Conservation (phyloP, 2,888 invertebrate genomes). For the Sphinx pinastri region DNA sequence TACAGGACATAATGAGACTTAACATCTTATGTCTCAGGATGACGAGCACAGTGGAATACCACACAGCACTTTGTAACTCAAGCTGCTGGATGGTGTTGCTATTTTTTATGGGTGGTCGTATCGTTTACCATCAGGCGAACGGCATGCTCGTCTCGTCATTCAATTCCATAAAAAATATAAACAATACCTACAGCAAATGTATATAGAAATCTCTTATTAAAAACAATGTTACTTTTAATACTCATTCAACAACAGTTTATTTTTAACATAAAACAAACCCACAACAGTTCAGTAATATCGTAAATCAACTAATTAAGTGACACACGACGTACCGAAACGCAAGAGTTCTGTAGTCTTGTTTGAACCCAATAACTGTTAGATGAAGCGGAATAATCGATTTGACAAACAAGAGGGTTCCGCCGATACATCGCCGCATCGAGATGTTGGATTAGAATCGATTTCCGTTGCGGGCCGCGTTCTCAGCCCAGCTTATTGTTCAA, state of each 20-base stretch:
- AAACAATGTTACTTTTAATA: too few species aligned
- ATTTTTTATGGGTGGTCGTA: too few species aligned
- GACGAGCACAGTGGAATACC: too few species aligned
- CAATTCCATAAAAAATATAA: too few species aligned
- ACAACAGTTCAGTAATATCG: slow-evolving; percentile 18
- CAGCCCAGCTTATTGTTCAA: slow-evolving; percentile 9
- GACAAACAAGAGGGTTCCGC: slow-evolving; percentile 78
- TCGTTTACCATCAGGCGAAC: too few species aligned
- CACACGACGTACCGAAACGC: slow-evolving; percentile 13
- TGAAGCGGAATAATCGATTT: slow-evolving; percentile 80
- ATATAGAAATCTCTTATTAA: too few species aligned
- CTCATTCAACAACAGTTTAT: not conserved
- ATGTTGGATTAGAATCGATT: slow-evolving; percentile 63
- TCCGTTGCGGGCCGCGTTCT: slow-evolving; percentile 42
- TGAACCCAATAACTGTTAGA: slow-evolving; percentile 76
- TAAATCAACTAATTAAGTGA: slow-evolving; percentile 30
- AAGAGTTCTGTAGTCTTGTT: slow-evolving; percentile 43
- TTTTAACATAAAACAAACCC: slow-evolving; percentile 5
- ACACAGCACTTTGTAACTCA: too few species aligned
- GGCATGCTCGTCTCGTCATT: too few species aligned
- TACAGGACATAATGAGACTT: too few species aligned
- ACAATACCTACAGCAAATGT: too few species aligned
- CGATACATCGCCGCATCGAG: slow-evolving; percentile 63
- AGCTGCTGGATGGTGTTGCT: too few species aligned
- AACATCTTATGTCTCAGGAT: too few species aligned